Base-by-base conservation (phyloP, 1,140 invertebrate species). In the Pantala flavescens region DNA sequence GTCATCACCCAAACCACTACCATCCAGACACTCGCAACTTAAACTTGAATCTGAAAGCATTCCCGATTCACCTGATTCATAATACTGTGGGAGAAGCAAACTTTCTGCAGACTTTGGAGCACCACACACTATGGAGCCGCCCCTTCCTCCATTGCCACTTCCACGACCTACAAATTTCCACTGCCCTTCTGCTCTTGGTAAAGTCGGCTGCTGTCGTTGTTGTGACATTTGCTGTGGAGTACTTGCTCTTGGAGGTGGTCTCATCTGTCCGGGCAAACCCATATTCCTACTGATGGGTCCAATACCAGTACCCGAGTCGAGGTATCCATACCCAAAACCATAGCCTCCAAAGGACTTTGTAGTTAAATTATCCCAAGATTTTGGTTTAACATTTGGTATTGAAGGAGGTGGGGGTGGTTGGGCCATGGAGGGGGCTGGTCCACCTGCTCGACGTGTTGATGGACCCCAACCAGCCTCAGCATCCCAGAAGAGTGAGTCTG, bases 361-460 rank as follows among this genome's bases (percentile, higher is more conserved):
- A 0, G 91, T 90, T 23, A 95, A 82, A 84, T 94, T 94, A 79
- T 94, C 92, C 92, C 93, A 94, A 0, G 92, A 94, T 79, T 94
- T 93, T 5, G 92, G 92, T 79, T 94, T 93, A 0, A 86, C 88
- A 55, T 3, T 63, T 14, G 23, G 87, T 80, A 70, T 81, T 82
- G 77, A 89, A 88, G 74, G 28, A 14, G 10, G 73, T 19, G 55
- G 71, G 73, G 11, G 63, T 16, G n/a, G 55, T 16, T 63, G 70
- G 42, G 23, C 88, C 85, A 23, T 88, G 81, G 77, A 85, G 84
- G 74, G 81, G 78, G 7, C 85, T 85, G 75, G 85, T 84, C 78
- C 85, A 49, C 81, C 76, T 84, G 84, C 42, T 87, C 86, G 49
- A 85, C 79, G 71, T 83, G 85, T 21, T 82, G 81, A 28, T 79